A percentile compares a stretch with the other conserved stretches of the same genome.
Evolutionary conservation across 2,113 vertebrate genomes (phyloP).

Genomic region (Nyctibius bracteatus): DNA sequence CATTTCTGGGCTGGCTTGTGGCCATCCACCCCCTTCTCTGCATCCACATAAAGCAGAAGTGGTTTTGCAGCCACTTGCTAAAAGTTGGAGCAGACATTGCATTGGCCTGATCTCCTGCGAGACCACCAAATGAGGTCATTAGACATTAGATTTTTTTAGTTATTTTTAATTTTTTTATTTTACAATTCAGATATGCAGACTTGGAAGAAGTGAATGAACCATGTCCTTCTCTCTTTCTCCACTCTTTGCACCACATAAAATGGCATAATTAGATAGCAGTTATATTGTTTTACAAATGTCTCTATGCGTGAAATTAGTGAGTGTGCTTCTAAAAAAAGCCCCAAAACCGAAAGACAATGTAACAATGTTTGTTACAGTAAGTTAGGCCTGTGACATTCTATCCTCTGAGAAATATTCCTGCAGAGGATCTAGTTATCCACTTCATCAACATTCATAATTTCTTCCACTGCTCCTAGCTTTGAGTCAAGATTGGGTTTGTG

Average conservation of each 20-base stretch:
- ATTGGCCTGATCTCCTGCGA: neutral
- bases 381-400: slow-evolving; percentile 54
- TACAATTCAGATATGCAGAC: neutral
- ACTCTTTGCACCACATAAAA: neutral
- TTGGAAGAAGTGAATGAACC: neutral
- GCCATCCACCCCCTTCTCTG: neutral
- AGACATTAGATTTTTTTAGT: neutral
- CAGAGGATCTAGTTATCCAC: slow-evolving; percentile 42
- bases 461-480: neutral
- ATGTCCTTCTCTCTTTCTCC: neutral
- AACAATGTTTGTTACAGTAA: slow-evolving; percentile 54
- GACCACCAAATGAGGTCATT: neutral
- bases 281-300: slow-evolving; percentile 41
- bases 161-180: neutral
- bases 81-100: neutral
- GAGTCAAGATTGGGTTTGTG: neutral
- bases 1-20: neutral
- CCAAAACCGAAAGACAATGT: neutral
- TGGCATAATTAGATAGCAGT: slow-evolving; percentile 25
- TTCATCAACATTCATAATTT: slow-evolving; percentile 44
- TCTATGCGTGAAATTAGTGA: slow-evolving; percentile 48
- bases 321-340: slow-evolving; percentile 8
- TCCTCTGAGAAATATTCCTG: slow-evolving; percentile 58
- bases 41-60: neutral
- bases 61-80: neutral